phyloP scores from a whole-genome alignment of 2,888 invertebrate species.

The Cephus rjabovi region DNA sequence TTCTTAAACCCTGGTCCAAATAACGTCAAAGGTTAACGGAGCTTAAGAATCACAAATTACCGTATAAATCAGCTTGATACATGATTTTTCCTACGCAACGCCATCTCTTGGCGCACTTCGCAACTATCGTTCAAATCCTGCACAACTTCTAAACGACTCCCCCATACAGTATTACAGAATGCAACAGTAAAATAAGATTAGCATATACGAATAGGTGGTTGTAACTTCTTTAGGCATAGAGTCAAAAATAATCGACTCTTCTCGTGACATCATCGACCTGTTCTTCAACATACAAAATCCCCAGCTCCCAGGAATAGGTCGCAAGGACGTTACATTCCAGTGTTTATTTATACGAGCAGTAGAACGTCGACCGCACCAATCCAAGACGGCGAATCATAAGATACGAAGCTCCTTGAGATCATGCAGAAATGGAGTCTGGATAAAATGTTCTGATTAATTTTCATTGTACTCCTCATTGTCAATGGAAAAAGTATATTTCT shows the following conservation, averaged over 20 bases:
- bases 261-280: background rate
- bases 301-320: conserved; percentile 52
- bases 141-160: too few relatives aligned
- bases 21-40: background rate
- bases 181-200: too few relatives aligned
- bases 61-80: background rate
- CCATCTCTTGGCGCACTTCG: background rate
- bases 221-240: background rate
- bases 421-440: background rate
- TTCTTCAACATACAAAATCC: conserved; percentile 36
- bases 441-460: background rate
- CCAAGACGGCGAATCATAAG: background rate
- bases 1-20: background rate
- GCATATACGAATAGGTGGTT: background rate
- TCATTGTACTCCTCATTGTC: conserved; percentile 9
- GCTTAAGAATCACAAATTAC: background rate
- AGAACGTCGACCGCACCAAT: background rate
- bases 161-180: too few relatives aligned
- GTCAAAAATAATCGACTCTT: background rate
- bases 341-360: conserved; percentile 42
- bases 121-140: background rate
- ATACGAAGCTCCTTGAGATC: background rate
- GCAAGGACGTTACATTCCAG: conserved; percentile 45
- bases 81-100: background rate
- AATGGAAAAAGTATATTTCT: conserved; percentile 25